Conservation (phyloP, 2,113 vertebrate species). For the Sylvia atricapilla region DNA sequence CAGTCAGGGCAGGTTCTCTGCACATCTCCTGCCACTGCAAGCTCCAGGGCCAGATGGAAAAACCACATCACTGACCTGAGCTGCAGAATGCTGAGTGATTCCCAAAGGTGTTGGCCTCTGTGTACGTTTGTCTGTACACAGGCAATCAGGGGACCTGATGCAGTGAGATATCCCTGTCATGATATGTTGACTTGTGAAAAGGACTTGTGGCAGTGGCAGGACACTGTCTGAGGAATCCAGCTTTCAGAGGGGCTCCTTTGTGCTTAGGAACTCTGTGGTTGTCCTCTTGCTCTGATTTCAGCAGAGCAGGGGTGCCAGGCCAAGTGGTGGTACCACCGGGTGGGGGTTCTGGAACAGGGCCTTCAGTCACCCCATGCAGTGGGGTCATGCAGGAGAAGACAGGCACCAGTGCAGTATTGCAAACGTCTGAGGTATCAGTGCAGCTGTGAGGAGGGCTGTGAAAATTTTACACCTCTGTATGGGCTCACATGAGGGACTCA, state of each 20-base stretch:
- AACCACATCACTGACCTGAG: not conserved
- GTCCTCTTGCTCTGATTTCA: not conserved
- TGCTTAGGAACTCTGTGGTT: not conserved
- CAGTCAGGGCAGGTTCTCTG: not conserved
- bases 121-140: not conserved
- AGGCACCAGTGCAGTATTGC: not conserved
- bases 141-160: not conserved
- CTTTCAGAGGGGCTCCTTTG: not conserved
- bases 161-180: not conserved
- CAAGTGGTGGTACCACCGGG: accelerated
- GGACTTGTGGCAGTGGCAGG: not conserved
- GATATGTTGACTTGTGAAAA: not conserved
- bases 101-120: not conserved
- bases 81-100: not conserved
- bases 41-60: not conserved
- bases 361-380: accelerated
- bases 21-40: not conserved
- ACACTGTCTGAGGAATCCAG: not conserved
- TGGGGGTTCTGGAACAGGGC: not conserved
- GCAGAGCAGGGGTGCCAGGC: not conserved
- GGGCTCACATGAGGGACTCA: accelerated
- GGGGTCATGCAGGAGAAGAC: not conserved
- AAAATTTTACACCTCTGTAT: not conserved
- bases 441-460: not conserved
- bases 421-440: not conserved